These are phyloP conservation scores for Pristionchus maxplancki DNA, from an alignment of 2,888 invertebrate genomes.

Conservation along the genomic window DNA sequence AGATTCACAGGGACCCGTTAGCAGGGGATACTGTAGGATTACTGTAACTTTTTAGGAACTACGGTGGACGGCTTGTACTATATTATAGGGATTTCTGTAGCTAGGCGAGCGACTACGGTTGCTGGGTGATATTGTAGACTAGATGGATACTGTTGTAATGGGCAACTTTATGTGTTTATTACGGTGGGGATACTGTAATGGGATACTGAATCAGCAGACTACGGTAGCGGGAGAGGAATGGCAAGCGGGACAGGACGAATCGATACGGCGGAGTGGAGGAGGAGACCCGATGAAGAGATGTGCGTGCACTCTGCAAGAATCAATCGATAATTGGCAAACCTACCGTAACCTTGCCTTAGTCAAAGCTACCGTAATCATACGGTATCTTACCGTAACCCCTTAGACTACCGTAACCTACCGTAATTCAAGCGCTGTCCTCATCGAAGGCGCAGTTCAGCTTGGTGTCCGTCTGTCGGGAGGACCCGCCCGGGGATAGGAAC, in stretches of 20 bases:
- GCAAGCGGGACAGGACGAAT: not conserved
- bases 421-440: slow-evolving; percentile 27
- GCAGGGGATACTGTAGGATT: not conserved
- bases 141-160: no score
- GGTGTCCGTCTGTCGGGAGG: slow-evolving; percentile 3
- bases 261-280: not conserved
- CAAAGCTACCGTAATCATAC: not conserved
- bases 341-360: not conserved
- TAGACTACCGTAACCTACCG: not conserved
- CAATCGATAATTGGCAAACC: not conserved
- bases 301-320: not conserved
- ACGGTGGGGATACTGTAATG: not conserved
- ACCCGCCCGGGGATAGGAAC: slow-evolving; percentile 15
- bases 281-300: not conserved
- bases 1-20: not conserved
- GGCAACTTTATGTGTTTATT: not conserved
- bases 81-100: no score
- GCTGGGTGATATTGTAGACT: no score
- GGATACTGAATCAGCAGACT: no score
- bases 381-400: not conserved
- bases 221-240: not conserved
- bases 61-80: not conserved
- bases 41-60: not conserved
- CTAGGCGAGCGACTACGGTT: no score
- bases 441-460: slow-evolving; percentile 34